These are phyloP conservation scores for Muraenolepis orangiensis DNA, from an alignment of 2,797 vertebrate genomes.

Conservation along the genomic window DNA sequence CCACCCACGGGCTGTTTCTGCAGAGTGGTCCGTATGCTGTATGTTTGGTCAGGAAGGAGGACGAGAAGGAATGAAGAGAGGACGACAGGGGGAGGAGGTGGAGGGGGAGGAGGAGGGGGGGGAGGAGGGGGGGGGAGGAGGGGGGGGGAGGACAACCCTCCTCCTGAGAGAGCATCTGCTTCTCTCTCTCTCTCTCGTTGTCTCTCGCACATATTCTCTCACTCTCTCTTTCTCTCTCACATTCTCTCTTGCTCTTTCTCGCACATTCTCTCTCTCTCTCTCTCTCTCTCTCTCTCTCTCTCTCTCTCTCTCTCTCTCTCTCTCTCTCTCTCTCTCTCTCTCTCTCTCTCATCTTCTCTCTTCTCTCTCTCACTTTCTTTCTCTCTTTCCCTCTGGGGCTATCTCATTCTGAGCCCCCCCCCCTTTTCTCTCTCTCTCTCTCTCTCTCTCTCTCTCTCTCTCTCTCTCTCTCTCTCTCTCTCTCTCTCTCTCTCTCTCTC, in stretches of 20 bases:
- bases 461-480: no score
- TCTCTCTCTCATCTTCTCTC: background rate
- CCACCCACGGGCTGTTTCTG: conserved; percentile 60
- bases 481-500: no score
- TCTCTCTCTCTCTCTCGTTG: conserved; percentile 24
- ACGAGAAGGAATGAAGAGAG: conserved; percentile 34
- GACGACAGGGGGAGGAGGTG: no score
- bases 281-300: background rate
- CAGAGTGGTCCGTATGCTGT: conserved; percentile 69
- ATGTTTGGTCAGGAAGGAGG: conserved; percentile 48
- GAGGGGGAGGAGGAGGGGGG: conserved; percentile 28
- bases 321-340: background rate
- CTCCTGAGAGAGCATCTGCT: conserved; percentile 76
- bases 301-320: background rate
- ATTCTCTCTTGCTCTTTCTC: background rate
- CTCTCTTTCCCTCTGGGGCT: background rate
- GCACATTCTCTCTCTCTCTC: background rate
- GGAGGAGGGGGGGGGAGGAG: conserved; percentile 39
- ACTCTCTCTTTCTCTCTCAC: background rate
- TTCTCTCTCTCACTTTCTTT: background rate
- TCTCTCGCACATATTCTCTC: conserved; percentile 5
- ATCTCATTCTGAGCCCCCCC: no score
- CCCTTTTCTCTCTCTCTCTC: background rate
- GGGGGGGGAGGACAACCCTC: conserved; percentile 62
- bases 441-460: no score